Conservation (phyloP, 2,888 invertebrate species). For the Heteromurus nitidus region DNA sequence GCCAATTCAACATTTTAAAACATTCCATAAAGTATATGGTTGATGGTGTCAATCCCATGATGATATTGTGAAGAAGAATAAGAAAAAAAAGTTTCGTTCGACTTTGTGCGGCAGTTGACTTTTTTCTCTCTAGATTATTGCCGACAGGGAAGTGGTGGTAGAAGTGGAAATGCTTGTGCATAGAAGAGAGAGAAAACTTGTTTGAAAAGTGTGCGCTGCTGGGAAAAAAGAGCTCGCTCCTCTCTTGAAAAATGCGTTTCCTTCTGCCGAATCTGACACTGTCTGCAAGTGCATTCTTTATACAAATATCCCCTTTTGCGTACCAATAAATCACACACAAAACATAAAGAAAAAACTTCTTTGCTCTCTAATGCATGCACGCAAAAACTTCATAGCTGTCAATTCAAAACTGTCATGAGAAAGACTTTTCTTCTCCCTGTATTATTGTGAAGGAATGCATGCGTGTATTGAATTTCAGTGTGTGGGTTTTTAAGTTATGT, state of each 20-base stretch:
- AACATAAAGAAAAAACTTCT: slow-evolving; percentile 31
- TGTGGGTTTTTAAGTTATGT: slow-evolving; percentile 51
- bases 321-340: slow-evolving; percentile 46
- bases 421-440: neutral
- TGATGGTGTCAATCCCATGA: slow-evolving; percentile 62
- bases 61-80: slow-evolving; percentile 46
- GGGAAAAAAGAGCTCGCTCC: slow-evolving; percentile 20
- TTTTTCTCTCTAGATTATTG: slow-evolving; percentile 54
- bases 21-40: slow-evolving; percentile 46
- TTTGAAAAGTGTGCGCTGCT: neutral
- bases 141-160: slow-evolving; percentile 49
- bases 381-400: slow-evolving; percentile 1
- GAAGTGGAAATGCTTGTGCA: neutral
- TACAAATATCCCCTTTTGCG: slow-evolving; percentile 26
- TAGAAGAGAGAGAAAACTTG: slow-evolving; percentile 5
- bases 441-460: slow-evolving; percentile 38
- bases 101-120: slow-evolving; percentile 36
- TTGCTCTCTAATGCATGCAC: slow-evolving; percentile 23
- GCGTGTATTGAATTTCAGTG: neutral
- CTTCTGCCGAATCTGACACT: slow-evolving; percentile 9
- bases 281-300: slow-evolving; percentile 37
- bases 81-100: slow-evolving; percentile 25
- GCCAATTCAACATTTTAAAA: slow-evolving; percentile 58
- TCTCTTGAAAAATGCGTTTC: slow-evolving; percentile 48
- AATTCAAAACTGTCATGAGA: slow-evolving; percentile 3